Conservation (phyloP, 2,113 vertebrate species). For the Dromaius novaehollandiae region DNA sequence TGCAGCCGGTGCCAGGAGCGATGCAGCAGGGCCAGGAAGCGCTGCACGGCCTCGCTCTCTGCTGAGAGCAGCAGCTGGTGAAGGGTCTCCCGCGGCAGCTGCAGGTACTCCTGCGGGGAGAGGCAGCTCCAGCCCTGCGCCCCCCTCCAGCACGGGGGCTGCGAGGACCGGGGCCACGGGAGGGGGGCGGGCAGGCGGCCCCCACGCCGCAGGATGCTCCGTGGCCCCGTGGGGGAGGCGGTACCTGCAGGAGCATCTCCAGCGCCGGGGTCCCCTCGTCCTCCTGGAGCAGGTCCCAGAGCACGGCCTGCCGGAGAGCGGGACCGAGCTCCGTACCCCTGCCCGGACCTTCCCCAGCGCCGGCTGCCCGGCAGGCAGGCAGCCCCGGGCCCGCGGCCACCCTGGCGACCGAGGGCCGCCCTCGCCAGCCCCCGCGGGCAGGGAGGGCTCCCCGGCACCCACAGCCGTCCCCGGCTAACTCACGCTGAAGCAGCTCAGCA, state of each 20-base stretch:
- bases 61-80: slow-evolving; percentile 84
- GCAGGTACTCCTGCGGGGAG: slow-evolving; percentile 80
- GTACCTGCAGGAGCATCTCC: slow-evolving; percentile 84
- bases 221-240: neutral
- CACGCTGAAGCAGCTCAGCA: slow-evolving; percentile 90
- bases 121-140: neutral
- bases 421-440: too few relatives aligned
- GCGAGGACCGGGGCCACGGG: neutral
- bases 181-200: neutral
- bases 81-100: slow-evolving; percentile 84
- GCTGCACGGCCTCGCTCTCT: slow-evolving; percentile 83
- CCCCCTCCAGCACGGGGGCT: neutral
- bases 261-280: slow-evolving; percentile 81
- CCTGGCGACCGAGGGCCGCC: neutral
- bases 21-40: slow-evolving; percentile 85
- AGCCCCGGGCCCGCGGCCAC: fast-evolving
- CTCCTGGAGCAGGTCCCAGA: slow-evolving; percentile 87
- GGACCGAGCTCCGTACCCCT: neutral
- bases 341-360: neutral
- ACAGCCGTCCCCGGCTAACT: slow-evolving; percentile 19
- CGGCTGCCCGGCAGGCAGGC: too few relatives aligned
- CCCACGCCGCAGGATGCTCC: neutral
- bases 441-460: too few relatives aligned
- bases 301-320: slow-evolving; percentile 75
- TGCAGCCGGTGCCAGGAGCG: slow-evolving; percentile 84